Percentiles rank a stretch among this genome's conserved stretches.
Evolutionary conservation across 2,888 invertebrate species (phyloP).

Genomic region (Sphaerophoria taeniata): DNA sequence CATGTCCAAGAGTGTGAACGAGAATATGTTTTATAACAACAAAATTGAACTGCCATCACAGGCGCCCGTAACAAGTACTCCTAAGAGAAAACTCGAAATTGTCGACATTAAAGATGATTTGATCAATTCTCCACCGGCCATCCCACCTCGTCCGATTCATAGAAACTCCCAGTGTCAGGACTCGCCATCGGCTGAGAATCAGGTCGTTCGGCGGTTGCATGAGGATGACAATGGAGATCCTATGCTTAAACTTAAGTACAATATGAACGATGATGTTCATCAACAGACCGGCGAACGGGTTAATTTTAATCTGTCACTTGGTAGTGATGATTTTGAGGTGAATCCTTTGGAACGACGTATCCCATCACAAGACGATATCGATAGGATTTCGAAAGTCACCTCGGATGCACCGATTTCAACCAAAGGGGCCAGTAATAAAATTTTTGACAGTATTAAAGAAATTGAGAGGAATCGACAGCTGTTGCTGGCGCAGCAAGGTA

Average conservation of each 20-base stretch:
- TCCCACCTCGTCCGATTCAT: constrained; percentile 37
- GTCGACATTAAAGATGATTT: constrained; percentile 77
- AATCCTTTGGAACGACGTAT: constrained; percentile 83
- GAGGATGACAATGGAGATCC: constrained; percentile 74
- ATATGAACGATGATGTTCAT: constrained; percentile 60
- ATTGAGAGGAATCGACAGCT: constrained; percentile 94
- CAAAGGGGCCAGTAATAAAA: constrained; percentile 89
- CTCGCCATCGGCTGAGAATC: constrained; percentile 58
- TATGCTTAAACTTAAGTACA: constrained; percentile 76
- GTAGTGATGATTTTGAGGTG: constrained; percentile 82
- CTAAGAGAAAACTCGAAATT: constrained; percentile 79
- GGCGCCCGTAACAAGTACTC: constrained; percentile 77
- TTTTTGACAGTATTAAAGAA: constrained; percentile 93
- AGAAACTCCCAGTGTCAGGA: constrained; percentile 25
- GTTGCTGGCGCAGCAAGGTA: constrained; percentile 95
- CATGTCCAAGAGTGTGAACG: constrained; percentile 82
- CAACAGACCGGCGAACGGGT: constrained; percentile 76
- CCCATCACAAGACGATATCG: constrained; percentile 93
- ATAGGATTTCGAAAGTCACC: constrained; percentile 94
- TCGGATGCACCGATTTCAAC: constrained; percentile 90
- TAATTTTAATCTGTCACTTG: constrained; percentile 81
- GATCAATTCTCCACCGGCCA: constrained; percentile 49
- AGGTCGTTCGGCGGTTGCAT: constrained; percentile 57
- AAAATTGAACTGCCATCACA: constrained; percentile 80
- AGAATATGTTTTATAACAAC: constrained; percentile 82